A percentile compares a stretch with the other conserved stretches of the same genome.
These are phyloP conservation scores for Onychomys torridus DNA, from an alignment of 2,797 vertebrate genomes.

Conservation along the genomic window DNA sequence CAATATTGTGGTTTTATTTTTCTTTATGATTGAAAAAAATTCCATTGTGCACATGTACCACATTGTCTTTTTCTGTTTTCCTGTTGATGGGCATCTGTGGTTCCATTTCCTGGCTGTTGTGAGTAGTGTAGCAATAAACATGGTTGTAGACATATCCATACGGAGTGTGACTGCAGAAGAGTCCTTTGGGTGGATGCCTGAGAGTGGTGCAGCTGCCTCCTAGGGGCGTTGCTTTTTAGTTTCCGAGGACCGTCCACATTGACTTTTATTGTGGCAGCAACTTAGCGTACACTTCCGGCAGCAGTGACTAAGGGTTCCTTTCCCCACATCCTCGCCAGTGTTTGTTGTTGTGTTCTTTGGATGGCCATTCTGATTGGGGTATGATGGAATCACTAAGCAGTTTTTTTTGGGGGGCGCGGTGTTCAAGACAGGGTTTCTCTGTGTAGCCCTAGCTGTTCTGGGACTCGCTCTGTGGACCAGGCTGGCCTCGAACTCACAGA, in stretches of 20 bases:
- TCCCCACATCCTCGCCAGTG: not conserved
- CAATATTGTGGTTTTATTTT: not conserved
- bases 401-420: not conserved
- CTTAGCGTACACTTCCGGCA: not conserved
- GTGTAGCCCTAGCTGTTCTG: not conserved
- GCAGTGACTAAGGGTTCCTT: not conserved
- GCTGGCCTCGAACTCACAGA: not conserved
- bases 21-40: not conserved
- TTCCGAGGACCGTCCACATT: not conserved
- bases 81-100: not conserved
- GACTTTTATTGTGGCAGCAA: not conserved
- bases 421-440: not conserved
- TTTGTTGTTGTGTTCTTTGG: not conserved
- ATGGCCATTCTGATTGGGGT: too few species aligned
- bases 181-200: not conserved
- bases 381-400: not conserved
- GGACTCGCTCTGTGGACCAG: not conserved
- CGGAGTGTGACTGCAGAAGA: not conserved
- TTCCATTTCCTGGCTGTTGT: not conserved
- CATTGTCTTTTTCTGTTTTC: not conserved
- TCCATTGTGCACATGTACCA: too few species aligned
- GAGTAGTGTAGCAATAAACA: not conserved
- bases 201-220: not conserved
- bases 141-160: not conserved
- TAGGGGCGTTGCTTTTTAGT: not conserved